These are phyloP conservation scores for Apis laboriosa DNA, from an alignment of 1,140 invertebrate species.

Conservation along the genomic window DNA sequence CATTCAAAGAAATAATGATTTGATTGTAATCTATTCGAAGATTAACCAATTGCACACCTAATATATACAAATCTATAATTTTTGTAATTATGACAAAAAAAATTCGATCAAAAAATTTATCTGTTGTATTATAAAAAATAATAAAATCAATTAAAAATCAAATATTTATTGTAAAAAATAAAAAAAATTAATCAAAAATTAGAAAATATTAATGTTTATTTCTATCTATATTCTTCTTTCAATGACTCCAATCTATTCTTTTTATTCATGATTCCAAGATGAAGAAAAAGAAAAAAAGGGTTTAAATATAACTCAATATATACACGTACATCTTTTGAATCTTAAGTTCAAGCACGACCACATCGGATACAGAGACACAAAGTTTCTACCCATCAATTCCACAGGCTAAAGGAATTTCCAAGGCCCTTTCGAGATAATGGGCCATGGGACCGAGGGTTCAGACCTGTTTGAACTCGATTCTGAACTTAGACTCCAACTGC, in stretches of 20 bases:
- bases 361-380: slow-evolving; percentile 39
- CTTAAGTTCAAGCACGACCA: slow-evolving; percentile 18
- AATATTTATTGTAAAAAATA: too few relatives aligned
- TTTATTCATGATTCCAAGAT: neutral
- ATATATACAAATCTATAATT: too few relatives aligned
- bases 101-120: too few relatives aligned
- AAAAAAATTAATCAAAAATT: too few relatives aligned
- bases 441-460: slow-evolving; percentile 59
- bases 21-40: too few relatives aligned
- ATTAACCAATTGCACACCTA: too few relatives aligned
- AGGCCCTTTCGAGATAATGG: slow-evolving; percentile 65
- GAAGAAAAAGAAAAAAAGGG: neutral
- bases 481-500: slow-evolving; percentile 31
- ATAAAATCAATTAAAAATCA: too few relatives aligned
- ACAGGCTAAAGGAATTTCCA: slow-evolving; percentile 64
- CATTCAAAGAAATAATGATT: too few relatives aligned
- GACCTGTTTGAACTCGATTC: slow-evolving; percentile 62
- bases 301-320: slow-evolving; percentile 1
- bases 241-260: neutral
- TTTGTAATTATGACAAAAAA: too few relatives aligned
- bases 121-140: too few relatives aligned
- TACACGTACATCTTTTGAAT: slow-evolving; percentile 30
- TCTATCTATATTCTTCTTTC: neutral
- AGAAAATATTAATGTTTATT: neutral
- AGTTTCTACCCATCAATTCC: slow-evolving; percentile 60